phyloP scores from a whole-genome alignment of 2,888 invertebrate genomes.

The Schrankia costaestrigalis region DNA sequence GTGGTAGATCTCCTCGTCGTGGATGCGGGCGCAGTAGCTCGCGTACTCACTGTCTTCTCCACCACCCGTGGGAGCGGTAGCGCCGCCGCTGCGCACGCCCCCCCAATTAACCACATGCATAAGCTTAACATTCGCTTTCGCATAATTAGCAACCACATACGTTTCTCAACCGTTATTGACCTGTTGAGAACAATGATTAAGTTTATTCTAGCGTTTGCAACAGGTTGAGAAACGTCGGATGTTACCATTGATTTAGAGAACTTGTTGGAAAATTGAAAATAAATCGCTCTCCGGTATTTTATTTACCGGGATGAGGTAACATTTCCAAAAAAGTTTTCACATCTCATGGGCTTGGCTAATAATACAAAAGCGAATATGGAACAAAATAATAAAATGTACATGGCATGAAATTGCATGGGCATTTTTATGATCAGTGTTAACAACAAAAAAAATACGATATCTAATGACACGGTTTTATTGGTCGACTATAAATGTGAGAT shows the following conservation, averaged over 20 bases:
- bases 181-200: not conserved
- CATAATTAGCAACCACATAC: slow-evolving; percentile 15
- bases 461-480: too few relatives aligned
- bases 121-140: slow-evolving; percentile 30
- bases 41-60: slow-evolving; percentile 81
- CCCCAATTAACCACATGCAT: slow-evolving; percentile 38
- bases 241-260: slow-evolving; percentile 1
- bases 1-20: slow-evolving; percentile 96
- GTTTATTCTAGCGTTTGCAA: not conserved
- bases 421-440: not conserved
- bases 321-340: not conserved
- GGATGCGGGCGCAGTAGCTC: slow-evolving; percentile 85
- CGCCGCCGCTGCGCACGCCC: slow-evolving; percentile 58
- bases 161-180: slow-evolving; percentile 3
- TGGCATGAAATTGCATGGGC: slow-evolving; percentile 8
- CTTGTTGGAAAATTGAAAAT: too few relatives aligned
- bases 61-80: slow-evolving; percentile 49
- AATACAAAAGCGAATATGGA: slow-evolving; percentile 30
- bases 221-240: slow-evolving; percentile 8
- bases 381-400: slow-evolving; percentile 10
- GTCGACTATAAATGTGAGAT: too few relatives aligned
- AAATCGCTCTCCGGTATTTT: too few relatives aligned
- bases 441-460: too few relatives aligned
- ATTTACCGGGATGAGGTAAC: too few relatives aligned
- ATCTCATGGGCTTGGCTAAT: slow-evolving; percentile 13